phyloP scores from a whole-genome alignment of 2,888 invertebrate species.

The Himalopsyche anomala region DNA sequence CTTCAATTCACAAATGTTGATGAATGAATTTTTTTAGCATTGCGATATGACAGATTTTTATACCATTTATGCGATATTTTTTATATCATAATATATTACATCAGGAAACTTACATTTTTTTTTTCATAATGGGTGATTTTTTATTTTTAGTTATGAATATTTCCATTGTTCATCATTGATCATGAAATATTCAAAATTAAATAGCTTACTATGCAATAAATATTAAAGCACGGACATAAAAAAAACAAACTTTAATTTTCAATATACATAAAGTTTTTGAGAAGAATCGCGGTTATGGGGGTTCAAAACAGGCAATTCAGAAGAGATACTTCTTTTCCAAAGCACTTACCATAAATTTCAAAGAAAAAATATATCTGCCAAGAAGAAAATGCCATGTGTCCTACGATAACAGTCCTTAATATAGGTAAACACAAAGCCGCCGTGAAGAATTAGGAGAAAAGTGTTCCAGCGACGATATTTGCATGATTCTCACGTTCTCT shows the following conservation, averaged over 20 bases:
- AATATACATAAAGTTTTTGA: slow-evolving; percentile 16
- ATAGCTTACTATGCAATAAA: not conserved
- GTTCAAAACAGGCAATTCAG: slow-evolving; percentile 43
- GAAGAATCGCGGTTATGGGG: slow-evolving; percentile 15
- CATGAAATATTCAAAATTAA: not conserved
- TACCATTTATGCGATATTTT: too few relatives aligned
- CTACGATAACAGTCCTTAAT: slow-evolving; percentile 47
- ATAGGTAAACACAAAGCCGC: slow-evolving; percentile 44
- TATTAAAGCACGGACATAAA: not conserved
- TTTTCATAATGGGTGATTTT: too few relatives aligned
- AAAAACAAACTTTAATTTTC: slow-evolving; percentile 1
- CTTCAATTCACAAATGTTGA: too few relatives aligned
- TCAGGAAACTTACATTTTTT: too few relatives aligned
- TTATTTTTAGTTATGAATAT: too few relatives aligned
- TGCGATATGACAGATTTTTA: too few relatives aligned
- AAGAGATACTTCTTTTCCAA: slow-evolving; percentile 7
- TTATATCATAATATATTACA: too few relatives aligned
- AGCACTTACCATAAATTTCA: slow-evolving; percentile 49
- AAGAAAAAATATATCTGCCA: slow-evolving; percentile 57
- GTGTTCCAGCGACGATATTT: slow-evolving; percentile 49
- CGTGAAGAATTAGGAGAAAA: slow-evolving; percentile 50
- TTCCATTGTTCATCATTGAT: too few relatives aligned
- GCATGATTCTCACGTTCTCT: slow-evolving; percentile 59
- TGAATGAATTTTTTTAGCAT: too few relatives aligned
- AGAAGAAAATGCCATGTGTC: slow-evolving; percentile 41